Base-by-base conservation (phyloP, 2,113 vertebrate genomes). In the Capra hircus region DNA sequence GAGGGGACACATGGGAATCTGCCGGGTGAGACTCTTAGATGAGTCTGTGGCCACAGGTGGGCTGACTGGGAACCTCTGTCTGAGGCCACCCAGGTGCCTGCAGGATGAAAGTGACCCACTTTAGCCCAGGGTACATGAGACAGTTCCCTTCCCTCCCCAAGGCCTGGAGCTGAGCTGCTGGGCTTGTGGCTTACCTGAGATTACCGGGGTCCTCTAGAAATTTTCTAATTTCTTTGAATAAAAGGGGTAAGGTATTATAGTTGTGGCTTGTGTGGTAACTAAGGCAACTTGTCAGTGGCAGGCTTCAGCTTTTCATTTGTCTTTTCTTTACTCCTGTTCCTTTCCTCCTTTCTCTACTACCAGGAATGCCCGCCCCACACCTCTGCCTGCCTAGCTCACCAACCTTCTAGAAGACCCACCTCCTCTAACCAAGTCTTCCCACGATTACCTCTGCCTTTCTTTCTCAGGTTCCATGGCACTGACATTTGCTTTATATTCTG, bases 71-170 rank as follows among this genome's bases (percentile, higher is more conserved):
- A 48, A 0, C 45, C 30, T 62, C 45, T 25, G 45, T 7, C 10
- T 4, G 53, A 64, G 53, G 19, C 43, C 17, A 8, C 9, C 52
- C 57, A 30, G 45, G 11, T 6, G 19, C 30, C 30, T 1, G 6
- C n/a, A 21, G 28, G 48, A 60, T 8, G 53, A 45, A 25, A 17
- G 5, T 45, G 1, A 45, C 21, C 81, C 1, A 9, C n/a, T 52
- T 33, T 11, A 6, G 19, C 25, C 57, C 17, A 2, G 53, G 4
- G 33, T 13, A 36, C 11, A 1, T 0, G 19, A 45, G n/a, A 30
- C 4, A 30, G 33, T 4, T 10, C 27, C 30, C 53, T 90, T 57
- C 85, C 59, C 55, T 71, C 16, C 23, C 36, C 16, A 33, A 17
- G 17, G 45, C 62, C 84, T 77, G 43, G 17, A 43, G 36, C 57